Percentiles rank a stretch among this genome's conserved stretches.
phyloP scores from a whole-genome alignment of 2,888 invertebrate species.

The Philereme vetulata region DNA sequence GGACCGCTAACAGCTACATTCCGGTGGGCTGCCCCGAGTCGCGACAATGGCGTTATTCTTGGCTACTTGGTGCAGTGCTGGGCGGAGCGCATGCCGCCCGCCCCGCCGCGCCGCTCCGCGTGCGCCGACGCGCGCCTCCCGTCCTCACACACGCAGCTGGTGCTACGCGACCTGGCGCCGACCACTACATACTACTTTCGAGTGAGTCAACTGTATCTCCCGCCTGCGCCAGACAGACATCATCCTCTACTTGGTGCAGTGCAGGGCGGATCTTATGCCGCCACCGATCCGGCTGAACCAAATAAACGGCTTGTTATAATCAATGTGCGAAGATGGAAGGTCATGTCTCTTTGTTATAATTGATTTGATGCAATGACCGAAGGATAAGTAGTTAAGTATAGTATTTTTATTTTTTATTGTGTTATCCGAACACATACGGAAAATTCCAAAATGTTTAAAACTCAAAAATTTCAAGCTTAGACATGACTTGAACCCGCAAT shows the following conservation, averaged over 20 bases:
- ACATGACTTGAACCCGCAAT: too few relatives aligned
- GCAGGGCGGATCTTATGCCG: slow-evolving; percentile 59
- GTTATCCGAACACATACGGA: too few relatives aligned
- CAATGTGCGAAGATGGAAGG: too few relatives aligned
- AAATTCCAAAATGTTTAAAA: too few relatives aligned
- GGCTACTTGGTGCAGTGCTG: slow-evolving; percentile 90
- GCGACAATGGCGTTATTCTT: slow-evolving; percentile 89
- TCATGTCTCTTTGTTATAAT: not conserved
- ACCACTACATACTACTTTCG: slow-evolving; percentile 88
- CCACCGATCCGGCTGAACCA: not conserved
- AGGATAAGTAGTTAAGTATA: too few relatives aligned
- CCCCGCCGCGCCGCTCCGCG: slow-evolving; percentile 71
- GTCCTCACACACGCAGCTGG: slow-evolving; percentile 82
- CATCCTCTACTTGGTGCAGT: slow-evolving; percentile 88
- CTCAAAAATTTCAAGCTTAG: too few relatives aligned
- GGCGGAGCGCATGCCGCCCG: slow-evolving; percentile 49
- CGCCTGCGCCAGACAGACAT: slow-evolving; percentile 87
- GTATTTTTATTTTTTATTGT: too few relatives aligned
- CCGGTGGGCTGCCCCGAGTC: slow-evolving; percentile 91
- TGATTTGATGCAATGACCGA: not conserved
- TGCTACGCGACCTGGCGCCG: slow-evolving; percentile 80
- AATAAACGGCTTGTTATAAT: too few relatives aligned
- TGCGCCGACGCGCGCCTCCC: slow-evolving; percentile 80
- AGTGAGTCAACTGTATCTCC: slow-evolving; percentile 60
- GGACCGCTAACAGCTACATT: slow-evolving; percentile 83